Conservation (phyloP, 2,797 vertebrate genomes). For the Saguinus oedipus region DNA sequence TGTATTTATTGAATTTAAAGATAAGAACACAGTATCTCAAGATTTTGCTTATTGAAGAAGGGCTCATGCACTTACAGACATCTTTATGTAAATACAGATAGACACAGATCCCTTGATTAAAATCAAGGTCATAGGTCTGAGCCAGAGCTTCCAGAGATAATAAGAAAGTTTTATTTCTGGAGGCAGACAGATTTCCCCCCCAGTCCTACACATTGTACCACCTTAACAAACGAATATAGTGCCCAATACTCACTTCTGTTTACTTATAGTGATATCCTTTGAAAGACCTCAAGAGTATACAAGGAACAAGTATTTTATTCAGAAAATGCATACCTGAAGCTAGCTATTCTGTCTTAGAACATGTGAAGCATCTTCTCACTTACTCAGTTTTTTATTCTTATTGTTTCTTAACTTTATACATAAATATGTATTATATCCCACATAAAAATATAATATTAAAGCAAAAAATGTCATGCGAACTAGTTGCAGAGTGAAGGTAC, state of each 20-base stretch:
- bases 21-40: neutral
- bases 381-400: neutral
- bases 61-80: neutral
- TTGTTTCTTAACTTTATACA: neutral
- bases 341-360: neutral
- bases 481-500: neutral
- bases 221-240: neutral
- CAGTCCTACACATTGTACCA: neutral
- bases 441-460: neutral
- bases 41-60: neutral
- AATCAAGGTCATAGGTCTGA: neutral
- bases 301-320: neutral
- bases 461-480: neutral
- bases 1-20: neutral
- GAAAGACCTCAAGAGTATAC: neutral
- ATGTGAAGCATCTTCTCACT: neutral
- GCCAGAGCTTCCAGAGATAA: neutral
- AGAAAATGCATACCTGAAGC: neutral
- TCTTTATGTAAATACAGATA: neutral
- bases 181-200: neutral
- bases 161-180: neutral
- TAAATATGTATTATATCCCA: neutral
- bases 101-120: neutral
- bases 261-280: neutral
- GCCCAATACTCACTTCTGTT: neutral